Evolutionary conservation across 2,797 vertebrate genomes (phyloP).

Genomic region (Phrynocephalus vlangalii): DNA sequence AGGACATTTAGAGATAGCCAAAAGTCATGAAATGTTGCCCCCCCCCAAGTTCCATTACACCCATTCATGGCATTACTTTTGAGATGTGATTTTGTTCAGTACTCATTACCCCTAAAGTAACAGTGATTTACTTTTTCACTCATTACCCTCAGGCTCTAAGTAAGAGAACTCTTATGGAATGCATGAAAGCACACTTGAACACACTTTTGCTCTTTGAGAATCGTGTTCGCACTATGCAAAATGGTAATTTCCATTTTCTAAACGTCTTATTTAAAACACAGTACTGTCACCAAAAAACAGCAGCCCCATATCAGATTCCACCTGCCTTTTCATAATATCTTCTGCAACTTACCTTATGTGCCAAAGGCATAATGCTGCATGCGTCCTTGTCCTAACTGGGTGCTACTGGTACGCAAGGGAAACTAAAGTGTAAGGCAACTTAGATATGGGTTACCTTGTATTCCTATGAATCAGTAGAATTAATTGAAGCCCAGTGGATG

Average conservation of each 20-base stretch:
- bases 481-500: neutral
- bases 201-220: neutral
- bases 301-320: neutral
- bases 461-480: neutral
- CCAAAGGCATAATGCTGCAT: neutral
- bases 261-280: neutral
- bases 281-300: neutral
- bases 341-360: neutral
- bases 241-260: neutral
- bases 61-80: too few relatives aligned
- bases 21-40: neutral
- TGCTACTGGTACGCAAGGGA: neutral
- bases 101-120: too few relatives aligned
- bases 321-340: neutral
- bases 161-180: neutral
- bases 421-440: neutral
- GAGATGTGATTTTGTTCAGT: too few relatives aligned
- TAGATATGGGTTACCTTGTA: neutral
- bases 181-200: neutral
- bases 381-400: neutral
- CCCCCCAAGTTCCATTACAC: too few relatives aligned
- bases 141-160: too few relatives aligned
- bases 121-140: too few relatives aligned
- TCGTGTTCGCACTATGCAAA: neutral
- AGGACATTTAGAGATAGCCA: neutral